Evolutionary conservation across 2,888 invertebrate species (phyloP), one percentile per base, ranked within the genome.

Genomic region (Eubasilissa splendida): DNA sequence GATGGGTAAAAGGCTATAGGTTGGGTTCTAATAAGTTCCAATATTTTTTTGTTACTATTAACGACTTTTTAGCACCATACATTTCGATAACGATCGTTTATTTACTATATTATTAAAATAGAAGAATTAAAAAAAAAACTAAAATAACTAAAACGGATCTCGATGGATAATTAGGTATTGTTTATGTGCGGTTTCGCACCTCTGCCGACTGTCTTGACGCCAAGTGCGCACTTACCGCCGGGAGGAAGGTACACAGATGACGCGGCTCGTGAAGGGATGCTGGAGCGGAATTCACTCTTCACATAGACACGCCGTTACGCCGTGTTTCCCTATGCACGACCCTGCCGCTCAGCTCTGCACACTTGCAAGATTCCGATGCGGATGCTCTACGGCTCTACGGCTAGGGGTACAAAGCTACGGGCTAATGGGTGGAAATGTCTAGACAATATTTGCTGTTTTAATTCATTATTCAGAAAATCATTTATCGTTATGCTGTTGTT

Each of bases 191-290:
- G 82, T 82, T 82, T 58, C 53, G 58, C 50, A 54, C 56, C 42
- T 74, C 79, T 82, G 76, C 8, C 42, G 31, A 58, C 65, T 79
- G 73, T 71, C 65, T 60, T 79, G 71, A 68, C 81, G 68, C 66
- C 81, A 81, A 81, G 79, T 79, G 79, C 75, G 79, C 66, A 71
- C 82, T 79, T 82, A 79, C 76, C 76, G 73, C 73, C 60, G 52
- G 63, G 58, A 76, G 82, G 66, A 76, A 82, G 76, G 76, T 54
- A 74, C 73, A 78, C 42, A 33, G 71, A 71, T 71, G 71, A 71
- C 71, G 71, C 70, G 54, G 76, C 68, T 60, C 58, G 68, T 76
- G 22, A 76, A 60, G 68, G 65, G 76, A 60, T 42, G 33, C 59
- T 42, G 66, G 33, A 50, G 73, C 42, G 42, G 42, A 42, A 42